A percentile compares a stretch with the other conserved stretches of the same genome.
phyloP scores from a whole-genome alignment of 2,797 vertebrate genomes.

The Alauda arvensis region DNA sequence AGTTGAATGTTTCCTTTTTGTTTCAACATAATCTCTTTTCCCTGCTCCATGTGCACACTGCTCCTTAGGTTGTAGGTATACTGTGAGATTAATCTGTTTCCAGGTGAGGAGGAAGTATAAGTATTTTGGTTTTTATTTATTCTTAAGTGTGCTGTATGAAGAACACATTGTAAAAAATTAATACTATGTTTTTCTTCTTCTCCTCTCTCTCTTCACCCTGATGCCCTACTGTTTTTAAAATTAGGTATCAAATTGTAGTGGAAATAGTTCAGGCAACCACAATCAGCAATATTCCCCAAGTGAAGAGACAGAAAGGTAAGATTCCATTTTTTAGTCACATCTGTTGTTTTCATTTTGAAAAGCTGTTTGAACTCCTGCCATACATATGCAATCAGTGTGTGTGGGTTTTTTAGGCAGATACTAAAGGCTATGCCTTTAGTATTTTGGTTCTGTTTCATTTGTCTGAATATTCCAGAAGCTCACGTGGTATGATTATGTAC shows the following conservation, averaged over 20 bases:
- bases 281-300: conserved; percentile 93
- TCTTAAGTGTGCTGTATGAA: background rate
- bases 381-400: background rate
- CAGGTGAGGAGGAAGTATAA: background rate
- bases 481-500: background rate
- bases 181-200: background rate
- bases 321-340: conserved; percentile 6
- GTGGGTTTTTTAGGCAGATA: background rate
- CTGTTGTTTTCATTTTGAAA: conserved; percentile 22
- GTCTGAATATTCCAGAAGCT: conserved; percentile 4
- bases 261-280: conserved; percentile 98
- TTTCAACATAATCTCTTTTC: background rate
- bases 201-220: background rate
- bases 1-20: background rate
- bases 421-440: background rate
- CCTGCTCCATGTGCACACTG: background rate
- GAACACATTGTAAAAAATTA: background rate
- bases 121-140: background rate
- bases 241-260: conserved; percentile 97
- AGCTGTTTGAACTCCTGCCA: background rate
- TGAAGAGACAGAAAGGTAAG: conserved; percentile 97
- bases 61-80: background rate
- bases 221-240: conserved; percentile 27
- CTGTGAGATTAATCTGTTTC: background rate
- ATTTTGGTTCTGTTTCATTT: background rate